These are phyloP conservation scores for Erythrocercus mccallii DNA, from an alignment of 2,113 vertebrate species.

Conservation along the genomic window DNA sequence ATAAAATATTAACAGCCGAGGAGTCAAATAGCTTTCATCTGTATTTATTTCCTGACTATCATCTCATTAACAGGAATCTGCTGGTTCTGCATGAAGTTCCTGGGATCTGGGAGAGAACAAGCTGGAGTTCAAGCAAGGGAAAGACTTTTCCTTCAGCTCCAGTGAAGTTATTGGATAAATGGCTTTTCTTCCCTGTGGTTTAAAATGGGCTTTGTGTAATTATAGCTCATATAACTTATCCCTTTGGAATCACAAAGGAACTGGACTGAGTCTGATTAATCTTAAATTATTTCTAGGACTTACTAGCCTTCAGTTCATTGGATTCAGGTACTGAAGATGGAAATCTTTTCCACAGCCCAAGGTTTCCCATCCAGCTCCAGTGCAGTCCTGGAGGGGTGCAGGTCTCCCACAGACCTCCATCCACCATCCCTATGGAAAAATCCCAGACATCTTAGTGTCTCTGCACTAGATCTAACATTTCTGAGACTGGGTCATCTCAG, in stretches of 20 bases:
- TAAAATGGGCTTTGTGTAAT: not conserved
- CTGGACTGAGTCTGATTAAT: not conserved
- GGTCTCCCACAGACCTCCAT: not conserved
- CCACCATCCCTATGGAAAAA: not conserved
- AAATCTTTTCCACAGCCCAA: not conserved
- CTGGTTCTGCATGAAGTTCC: not conserved
- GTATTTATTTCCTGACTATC: not conserved
- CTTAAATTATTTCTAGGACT: not conserved
- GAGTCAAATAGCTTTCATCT: not conserved
- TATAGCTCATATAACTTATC: not conserved
- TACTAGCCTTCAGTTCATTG: not conserved
- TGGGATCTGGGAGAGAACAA: not conserved
- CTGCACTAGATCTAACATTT: not conserved
- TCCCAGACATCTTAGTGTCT: accelerated
- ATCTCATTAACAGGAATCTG: not conserved
- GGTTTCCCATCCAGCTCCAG: not conserved
- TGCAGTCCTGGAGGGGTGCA: not conserved
- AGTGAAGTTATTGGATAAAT: not conserved
- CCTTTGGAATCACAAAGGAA: not conserved
- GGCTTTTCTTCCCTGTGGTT: not conserved
- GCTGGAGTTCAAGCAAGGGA: not conserved
- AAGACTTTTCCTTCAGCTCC: not conserved
- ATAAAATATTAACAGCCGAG: not conserved
- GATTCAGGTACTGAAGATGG: not conserved
- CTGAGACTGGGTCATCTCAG: not conserved